Base-by-base conservation (phyloP, 2,113 vertebrate genomes). In the Leptobrachium leishanense region DNA sequence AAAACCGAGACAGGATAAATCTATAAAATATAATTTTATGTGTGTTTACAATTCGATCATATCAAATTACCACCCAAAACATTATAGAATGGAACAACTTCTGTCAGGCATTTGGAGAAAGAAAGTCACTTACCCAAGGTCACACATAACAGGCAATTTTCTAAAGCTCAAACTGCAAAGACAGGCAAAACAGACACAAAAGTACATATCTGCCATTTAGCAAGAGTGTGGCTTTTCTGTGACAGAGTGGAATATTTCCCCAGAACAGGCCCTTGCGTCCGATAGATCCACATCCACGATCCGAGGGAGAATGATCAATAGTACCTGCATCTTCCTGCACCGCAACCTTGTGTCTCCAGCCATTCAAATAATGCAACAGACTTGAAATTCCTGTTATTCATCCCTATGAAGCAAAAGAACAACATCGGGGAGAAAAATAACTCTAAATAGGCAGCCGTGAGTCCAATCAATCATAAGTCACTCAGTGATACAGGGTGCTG, bases 381-480 rank as follows among this genome's bases (percentile, higher is more conserved):
- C 91, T 90, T 92, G 90, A 92, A 91, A 93, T 94, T 93, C 95
- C 92, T 54, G 88, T 88, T 91, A 92, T 92, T 90, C 93, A 89
- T 92, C 91, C 77, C 88, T 89, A 91, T 90, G 92, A 92, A 90
- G 66, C 41, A 43, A 13, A 59, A 77, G 65, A 31, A 50, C 46
- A 50, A 50, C 20, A 31, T 31, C 20, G 20, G 20, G 20, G 20
- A 31, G 20, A 31, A 73, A 79, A 79, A 73, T 89, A 89, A 89
- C 88, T 84, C 89, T 86, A 85, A 92, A 92, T 88, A 89, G 20
- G 89, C 87, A 86, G 88, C 90, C 86, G 88, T 91, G 92, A 91
- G 90, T 95, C 92, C 95, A 93, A 94, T 96, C 95, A 94, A 95
- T 95, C 93, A 93, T 91, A 91, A 94, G 92, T 92, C 91, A 94